A percentile compares a stretch with the other conserved stretches of the same genome.
Evolutionary conservation across 1,140 invertebrate genomes (phyloP).

Genomic region (Drosophila leontia): DNA sequence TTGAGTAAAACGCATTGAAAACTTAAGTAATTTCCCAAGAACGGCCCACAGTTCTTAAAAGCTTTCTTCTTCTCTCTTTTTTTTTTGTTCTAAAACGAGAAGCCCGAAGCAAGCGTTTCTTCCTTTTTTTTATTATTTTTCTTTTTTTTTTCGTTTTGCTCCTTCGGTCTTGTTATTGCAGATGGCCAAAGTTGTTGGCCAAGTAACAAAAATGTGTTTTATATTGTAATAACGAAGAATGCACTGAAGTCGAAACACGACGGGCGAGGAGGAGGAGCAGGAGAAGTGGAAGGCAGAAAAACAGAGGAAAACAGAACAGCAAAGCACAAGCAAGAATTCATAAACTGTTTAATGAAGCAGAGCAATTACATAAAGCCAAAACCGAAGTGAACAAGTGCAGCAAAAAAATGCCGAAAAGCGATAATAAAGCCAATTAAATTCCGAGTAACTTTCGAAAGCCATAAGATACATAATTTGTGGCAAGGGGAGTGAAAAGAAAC

Average conservation of each 20-base stretch:
- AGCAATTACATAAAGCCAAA: slow-evolving; percentile 74
- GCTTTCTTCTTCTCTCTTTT: slow-evolving; percentile 41
- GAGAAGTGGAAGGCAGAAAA: not conserved
- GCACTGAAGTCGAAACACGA: slow-evolving; percentile 63
- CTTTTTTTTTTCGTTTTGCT: slow-evolving; percentile 21
- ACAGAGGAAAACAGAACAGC: slow-evolving; percentile 2
- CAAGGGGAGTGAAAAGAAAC: not conserved
- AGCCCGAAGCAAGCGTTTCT: slow-evolving; percentile 53
- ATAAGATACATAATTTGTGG: not conserved
- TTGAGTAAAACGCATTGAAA: slow-evolving; percentile 81
- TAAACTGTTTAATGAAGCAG: slow-evolving; percentile 79
- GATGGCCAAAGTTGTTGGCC: slow-evolving; percentile 57
- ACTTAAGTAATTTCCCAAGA: slow-evolving; percentile 76
- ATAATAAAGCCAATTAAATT: slow-evolving; percentile 40
- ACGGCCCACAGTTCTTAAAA: slow-evolving; percentile 64
- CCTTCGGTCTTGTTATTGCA: slow-evolving; percentile 63
- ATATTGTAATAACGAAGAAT: slow-evolving; percentile 65
- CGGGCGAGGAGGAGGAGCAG: too few species aligned
- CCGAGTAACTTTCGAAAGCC: slow-evolving; percentile 18
- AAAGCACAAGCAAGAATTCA: slow-evolving; percentile 46
- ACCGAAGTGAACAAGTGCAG: slow-evolving; percentile 28
- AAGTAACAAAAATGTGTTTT: slow-evolving; percentile 65
- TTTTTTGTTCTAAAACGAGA: slow-evolving; percentile 29
- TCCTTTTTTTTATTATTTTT: slow-evolving; percentile 42
- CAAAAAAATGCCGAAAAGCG: slow-evolving; percentile 14